phyloP scores from a whole-genome alignment of 1,140 invertebrate genomes.

The Goniozus legneri region DNA sequence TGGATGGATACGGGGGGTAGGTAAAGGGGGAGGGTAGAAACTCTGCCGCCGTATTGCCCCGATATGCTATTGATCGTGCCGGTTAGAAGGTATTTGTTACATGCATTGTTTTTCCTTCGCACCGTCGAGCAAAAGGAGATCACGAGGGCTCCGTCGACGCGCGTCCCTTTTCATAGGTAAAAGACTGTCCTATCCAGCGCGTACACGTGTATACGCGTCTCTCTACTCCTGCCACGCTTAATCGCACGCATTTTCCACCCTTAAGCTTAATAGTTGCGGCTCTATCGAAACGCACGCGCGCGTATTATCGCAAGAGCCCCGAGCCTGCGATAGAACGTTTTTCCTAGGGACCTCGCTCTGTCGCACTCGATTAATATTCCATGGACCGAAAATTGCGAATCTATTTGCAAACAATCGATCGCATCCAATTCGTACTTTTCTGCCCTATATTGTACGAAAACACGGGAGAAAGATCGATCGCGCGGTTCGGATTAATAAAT shows the following conservation, averaged over 20 bases:
- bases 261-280: too few species aligned
- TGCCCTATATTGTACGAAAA: too few species aligned
- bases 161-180: slow-evolving; percentile 24
- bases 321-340: slow-evolving; percentile 7
- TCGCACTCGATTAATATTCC: too few species aligned
- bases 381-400: too few species aligned
- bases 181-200: too few species aligned
- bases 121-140: slow-evolving; percentile 34
- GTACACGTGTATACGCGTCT: slow-evolving; percentile 21
- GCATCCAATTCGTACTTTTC: too few species aligned
- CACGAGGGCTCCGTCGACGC: slow-evolving; percentile 23
- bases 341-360: too few species aligned
- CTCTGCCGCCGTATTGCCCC: slow-evolving; percentile 16
- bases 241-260: slow-evolving; percentile 21
- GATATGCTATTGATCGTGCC: slow-evolving; percentile 28
- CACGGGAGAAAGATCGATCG: too few species aligned
- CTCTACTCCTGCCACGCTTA: slow-evolving; percentile 19
- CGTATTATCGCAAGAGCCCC: slow-evolving; percentile 5
- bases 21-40: slow-evolving; percentile 6
- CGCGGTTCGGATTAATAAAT: too few species aligned
- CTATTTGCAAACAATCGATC: too few species aligned
- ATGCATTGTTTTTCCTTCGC: slow-evolving; percentile 34
- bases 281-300: slow-evolving; percentile 13
- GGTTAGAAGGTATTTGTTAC: slow-evolving; percentile 33
- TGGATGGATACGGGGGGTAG: neutral